Evolutionary conservation across 2,888 invertebrate species (phyloP).

Genomic region (Eubasilissa splendida): DNA sequence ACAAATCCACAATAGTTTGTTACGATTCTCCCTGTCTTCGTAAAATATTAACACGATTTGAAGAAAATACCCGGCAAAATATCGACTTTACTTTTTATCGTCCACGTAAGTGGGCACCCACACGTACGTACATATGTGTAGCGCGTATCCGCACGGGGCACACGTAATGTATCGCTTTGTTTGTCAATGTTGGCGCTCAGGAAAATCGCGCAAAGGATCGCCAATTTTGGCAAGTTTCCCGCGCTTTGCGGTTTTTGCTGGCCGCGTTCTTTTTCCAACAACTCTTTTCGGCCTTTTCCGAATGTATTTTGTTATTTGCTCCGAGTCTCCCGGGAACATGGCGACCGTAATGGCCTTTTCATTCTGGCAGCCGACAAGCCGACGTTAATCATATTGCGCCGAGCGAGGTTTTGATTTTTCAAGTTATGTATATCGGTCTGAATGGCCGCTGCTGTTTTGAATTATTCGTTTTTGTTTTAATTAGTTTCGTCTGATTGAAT

Average conservation of each 20-base stretch:
- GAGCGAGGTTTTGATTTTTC: conserved; percentile 13
- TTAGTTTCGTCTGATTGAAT: no score
- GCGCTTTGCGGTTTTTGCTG: conserved; percentile 21
- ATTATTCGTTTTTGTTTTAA: no score
- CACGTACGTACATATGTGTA: no score
- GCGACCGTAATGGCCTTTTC: background rate
- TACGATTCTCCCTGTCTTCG: no score
- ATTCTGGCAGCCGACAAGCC: conserved; percentile 6
- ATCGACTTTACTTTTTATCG: no score
- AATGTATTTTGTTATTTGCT: conserved; percentile 36
- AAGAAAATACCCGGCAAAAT: no score
- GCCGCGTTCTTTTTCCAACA: conserved; percentile 24
- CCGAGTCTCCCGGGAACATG: conserved; percentile 2
- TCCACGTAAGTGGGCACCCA: no score
- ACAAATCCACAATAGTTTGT: no score
- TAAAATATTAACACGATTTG: no score
- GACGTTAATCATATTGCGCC: conserved; percentile 9
- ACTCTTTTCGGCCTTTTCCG: conserved; percentile 7
- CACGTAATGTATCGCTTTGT: background rate
- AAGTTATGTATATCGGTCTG: background rate
- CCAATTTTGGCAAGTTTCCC: conserved; percentile 17
- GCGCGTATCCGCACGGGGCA: no score
- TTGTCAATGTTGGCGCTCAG: conserved; percentile 17
- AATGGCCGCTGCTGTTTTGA: no score
- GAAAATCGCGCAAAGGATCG: background rate